Conservation (phyloP, 2,888 invertebrate genomes). For the Sycophila texana region DNA sequence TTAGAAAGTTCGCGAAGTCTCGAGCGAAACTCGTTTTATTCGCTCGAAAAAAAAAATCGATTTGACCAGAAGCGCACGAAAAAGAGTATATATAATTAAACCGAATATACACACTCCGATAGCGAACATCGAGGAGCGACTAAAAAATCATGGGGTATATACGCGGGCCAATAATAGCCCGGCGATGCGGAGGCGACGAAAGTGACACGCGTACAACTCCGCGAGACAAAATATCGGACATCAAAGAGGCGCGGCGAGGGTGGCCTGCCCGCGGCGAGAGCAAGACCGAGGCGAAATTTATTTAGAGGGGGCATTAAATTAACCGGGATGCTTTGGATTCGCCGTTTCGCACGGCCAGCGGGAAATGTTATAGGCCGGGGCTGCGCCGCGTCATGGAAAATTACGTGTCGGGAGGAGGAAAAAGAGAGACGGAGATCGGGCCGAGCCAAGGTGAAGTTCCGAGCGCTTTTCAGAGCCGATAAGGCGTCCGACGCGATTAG, state of each 20-base stretch:
- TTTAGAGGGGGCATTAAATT: too few species aligned
- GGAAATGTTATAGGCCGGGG: neutral
- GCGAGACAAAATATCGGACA: neutral
- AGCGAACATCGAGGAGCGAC: too few species aligned
- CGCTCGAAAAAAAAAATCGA: too few species aligned
- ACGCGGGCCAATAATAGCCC: neutral
- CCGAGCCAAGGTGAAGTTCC: slow-evolving; percentile 45
- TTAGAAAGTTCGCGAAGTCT: too few species aligned
- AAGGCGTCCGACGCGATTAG: slow-evolving; percentile 47
- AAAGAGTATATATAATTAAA: too few species aligned
- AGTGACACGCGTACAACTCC: neutral
- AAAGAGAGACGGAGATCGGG: slow-evolving; percentile 2
- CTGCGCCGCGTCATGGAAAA: slow-evolving; percentile 53
- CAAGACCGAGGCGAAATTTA: slow-evolving; percentile 1
- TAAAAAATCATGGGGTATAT: too few species aligned
- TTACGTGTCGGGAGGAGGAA: slow-evolving; percentile 15
- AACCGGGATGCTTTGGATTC: too few species aligned
- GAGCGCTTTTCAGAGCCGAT: slow-evolving; percentile 52
- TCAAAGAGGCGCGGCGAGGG: neutral
- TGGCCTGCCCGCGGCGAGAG: neutral
- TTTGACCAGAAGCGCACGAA: too few species aligned
- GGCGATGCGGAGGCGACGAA: neutral
- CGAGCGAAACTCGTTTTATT: too few species aligned
- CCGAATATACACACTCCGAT: too few species aligned
- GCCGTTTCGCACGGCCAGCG: too few species aligned